These are phyloP conservation scores for Drosophila birchii DNA, from an alignment of 2,888 invertebrate genomes.

Conservation along the genomic window DNA sequence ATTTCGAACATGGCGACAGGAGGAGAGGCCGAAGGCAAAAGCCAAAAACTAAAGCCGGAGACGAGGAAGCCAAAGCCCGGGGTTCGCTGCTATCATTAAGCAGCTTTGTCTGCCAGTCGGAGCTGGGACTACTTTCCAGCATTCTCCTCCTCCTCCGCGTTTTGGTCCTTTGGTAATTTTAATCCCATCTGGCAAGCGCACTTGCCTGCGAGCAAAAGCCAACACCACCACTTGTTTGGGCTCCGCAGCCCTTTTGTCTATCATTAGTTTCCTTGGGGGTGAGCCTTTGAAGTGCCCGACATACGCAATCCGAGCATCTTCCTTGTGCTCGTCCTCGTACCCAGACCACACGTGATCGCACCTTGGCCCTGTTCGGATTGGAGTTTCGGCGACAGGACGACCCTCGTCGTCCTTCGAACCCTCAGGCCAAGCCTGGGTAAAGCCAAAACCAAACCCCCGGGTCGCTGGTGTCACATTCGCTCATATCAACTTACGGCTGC, in stretches of 20 bases:
- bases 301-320: conserved; percentile 50
- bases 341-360: conserved; percentile 48
- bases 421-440: not conserved
- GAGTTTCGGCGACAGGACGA: conserved; percentile 29
- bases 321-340: conserved; percentile 10
- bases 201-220: conserved; percentile 38
- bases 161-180: conserved; percentile 58
- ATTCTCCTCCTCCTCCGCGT: not conserved
- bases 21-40: conserved; percentile 17
- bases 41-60: conserved; percentile 32
- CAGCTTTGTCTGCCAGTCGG: conserved; percentile 48
- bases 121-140: not conserved
- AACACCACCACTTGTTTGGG: conserved; percentile 41
- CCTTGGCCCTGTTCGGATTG: conserved; percentile 43
- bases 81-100: conserved; percentile 53
- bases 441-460: conserved; percentile 19
- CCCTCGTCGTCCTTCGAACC: conserved; percentile 9
- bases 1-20: conserved; percentile 35
- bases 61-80: conserved; percentile 32
- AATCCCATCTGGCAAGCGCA: conserved; percentile 58
- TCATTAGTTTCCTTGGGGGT: conserved; percentile 43
- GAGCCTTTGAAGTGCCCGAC: conserved; percentile 53
- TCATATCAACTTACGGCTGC: conserved; percentile 55
- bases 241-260: conserved; percentile 51
- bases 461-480: conserved; percentile 48